These are phyloP conservation scores for Thera britannica DNA, from an alignment of 2,888 invertebrate genomes.

Conservation along the genomic window DNA sequence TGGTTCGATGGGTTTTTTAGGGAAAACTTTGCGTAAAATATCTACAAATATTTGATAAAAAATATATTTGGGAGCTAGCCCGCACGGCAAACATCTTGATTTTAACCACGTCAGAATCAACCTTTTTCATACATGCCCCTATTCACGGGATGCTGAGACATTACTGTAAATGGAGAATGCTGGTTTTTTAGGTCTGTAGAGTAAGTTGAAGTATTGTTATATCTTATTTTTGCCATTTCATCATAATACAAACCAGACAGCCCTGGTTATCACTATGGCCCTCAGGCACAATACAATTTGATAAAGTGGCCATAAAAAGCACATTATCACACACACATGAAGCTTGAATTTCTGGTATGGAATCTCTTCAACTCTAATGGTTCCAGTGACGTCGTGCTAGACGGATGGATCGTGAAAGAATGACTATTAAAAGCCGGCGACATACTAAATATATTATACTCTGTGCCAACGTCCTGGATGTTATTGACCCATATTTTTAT, in stretches of 20 bases:
- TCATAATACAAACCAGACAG: too few relatives aligned
- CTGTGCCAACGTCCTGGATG: constrained; percentile 44
- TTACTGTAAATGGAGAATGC: neutral
- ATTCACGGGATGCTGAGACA: too few relatives aligned
- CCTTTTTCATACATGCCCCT: neutral
- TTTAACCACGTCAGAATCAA: neutral
- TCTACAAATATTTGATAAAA: too few relatives aligned
- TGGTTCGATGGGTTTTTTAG: too few relatives aligned
- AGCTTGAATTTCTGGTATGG: constrained; percentile 46
- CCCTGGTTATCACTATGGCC: constrained; percentile 1
- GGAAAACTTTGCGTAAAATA: too few relatives aligned
- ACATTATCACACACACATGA: constrained; percentile 49
- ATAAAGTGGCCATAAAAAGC: constrained; percentile 63
- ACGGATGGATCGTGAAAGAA: constrained; percentile 47
- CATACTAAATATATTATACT: constrained; percentile 44
- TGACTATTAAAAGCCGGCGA: constrained; percentile 50
- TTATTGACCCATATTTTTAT: constrained; percentile 51
- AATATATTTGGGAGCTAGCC: too few relatives aligned
- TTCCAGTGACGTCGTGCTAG: constrained; percentile 51
- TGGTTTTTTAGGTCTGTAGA: neutral
- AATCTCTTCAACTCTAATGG: constrained; percentile 68
- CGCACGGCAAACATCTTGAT: neutral
- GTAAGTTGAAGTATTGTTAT: too few relatives aligned
- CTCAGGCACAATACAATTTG: constrained; percentile 41
- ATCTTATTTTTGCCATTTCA: too few relatives aligned